phyloP scores from a whole-genome alignment of 2,888 invertebrate species.

The Aphodius sticticus region DNA sequence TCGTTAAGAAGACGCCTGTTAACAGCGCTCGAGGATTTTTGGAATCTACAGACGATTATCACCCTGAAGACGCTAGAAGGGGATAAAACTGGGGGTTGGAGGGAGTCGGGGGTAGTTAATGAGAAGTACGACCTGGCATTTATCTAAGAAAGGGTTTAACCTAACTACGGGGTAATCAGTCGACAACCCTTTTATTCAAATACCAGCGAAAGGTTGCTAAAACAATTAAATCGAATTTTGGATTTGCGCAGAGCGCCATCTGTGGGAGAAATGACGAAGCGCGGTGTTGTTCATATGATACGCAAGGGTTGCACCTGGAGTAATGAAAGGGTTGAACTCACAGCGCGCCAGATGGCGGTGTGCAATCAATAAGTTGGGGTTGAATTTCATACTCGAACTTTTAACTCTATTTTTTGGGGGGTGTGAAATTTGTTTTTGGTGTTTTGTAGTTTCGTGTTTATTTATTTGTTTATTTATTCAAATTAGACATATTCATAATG shows the following conservation, averaged over 20 bases:
- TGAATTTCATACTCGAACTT: constrained; percentile 17
- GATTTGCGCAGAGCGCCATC: constrained; percentile 41
- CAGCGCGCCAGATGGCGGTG: constrained; percentile 35
- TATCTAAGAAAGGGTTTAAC: constrained; percentile 59
- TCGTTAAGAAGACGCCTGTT: constrained; percentile 54
- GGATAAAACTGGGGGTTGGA: neutral
- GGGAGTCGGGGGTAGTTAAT: constrained; percentile 44
- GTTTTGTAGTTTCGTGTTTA: no score
- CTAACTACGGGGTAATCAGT: constrained; percentile 56
- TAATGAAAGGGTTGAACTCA: constrained; percentile 49
- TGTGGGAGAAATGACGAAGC: constrained; percentile 36
- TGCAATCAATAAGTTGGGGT: constrained; percentile 37
- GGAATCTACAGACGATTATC: constrained; percentile 37
- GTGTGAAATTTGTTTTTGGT: no score
- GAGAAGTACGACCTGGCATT: constrained; percentile 57
- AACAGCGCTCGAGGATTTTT: constrained; percentile 56
- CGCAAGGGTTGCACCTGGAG: constrained; percentile 35
- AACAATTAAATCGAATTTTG: constrained; percentile 5
- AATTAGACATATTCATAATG: no score
- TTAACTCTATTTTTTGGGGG: neutral
- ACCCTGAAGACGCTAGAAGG: neutral
- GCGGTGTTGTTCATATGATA: constrained; percentile 27
- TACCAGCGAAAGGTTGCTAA: neutral
- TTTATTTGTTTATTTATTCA: no score
- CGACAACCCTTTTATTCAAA: constrained; percentile 51